phyloP scores from a whole-genome alignment of 2,888 invertebrate genomes.

The Brachycybe producta region DNA sequence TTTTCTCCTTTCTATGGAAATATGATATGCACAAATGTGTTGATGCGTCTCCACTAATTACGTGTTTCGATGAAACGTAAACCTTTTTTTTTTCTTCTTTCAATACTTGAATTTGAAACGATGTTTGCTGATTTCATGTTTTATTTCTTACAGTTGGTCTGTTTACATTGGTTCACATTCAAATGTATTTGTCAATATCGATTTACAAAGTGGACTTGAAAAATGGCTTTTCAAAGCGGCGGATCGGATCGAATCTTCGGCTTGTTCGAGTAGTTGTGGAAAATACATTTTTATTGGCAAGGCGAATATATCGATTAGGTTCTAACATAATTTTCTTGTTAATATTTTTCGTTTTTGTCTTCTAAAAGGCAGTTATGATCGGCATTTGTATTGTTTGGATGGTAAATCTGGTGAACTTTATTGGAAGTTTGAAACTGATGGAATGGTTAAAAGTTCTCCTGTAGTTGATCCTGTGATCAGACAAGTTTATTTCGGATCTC shows the following conservation, averaged over 20 bases:
- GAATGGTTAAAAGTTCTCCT: constrained; percentile 53
- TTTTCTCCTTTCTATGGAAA: constrained; percentile 36
- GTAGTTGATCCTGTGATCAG: constrained; percentile 38
- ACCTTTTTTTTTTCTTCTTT: neutral
- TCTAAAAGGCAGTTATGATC: constrained; percentile 53
- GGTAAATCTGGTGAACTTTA: constrained; percentile 41
- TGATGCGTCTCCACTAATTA: constrained; percentile 55
- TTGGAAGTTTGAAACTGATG: constrained; percentile 49
- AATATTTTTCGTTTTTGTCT: constrained; percentile 12
- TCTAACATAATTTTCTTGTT: neutral
- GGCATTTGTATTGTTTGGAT: constrained; percentile 52
- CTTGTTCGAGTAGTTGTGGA: constrained; percentile 36
- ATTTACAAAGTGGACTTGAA: constrained; percentile 40
- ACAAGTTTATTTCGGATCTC: constrained; percentile 52
- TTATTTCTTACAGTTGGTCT: constrained; percentile 22
- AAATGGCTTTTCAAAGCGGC: constrained; percentile 39
- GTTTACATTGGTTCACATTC: constrained; percentile 60
- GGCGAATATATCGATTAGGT: constrained; percentile 22
- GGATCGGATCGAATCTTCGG: constrained; percentile 58
- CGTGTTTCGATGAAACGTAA: constrained; percentile 22
- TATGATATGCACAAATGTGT: constrained; percentile 63
- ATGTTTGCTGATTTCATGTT: neutral
- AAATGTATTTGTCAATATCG: constrained; percentile 49
- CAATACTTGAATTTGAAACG: neutral
- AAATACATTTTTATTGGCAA: constrained; percentile 50